Conservation (phyloP, 2,888 invertebrate species). For the Carpatolechia fugitivella region DNA sequence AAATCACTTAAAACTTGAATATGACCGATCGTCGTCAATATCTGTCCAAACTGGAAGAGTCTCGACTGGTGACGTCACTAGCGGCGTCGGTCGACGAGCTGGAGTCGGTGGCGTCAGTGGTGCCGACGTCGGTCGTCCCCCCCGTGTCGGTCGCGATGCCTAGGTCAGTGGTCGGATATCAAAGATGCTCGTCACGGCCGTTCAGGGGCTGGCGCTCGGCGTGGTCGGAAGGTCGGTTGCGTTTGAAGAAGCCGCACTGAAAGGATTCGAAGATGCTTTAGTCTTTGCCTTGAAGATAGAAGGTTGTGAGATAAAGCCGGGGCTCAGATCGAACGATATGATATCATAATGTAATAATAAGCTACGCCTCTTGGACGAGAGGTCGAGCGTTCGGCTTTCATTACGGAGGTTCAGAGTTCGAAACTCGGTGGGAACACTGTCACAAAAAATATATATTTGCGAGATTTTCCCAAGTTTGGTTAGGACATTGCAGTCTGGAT, state of each 20-base stretch:
- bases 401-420: too few relatives aligned
- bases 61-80: slow-evolving; percentile 70
- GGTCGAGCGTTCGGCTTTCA: too few relatives aligned
- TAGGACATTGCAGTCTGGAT: too few relatives aligned
- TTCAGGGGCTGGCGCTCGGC: slow-evolving; percentile 92
- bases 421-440: too few relatives aligned
- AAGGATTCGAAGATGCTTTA: slow-evolving; percentile 15
- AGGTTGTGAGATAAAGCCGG: too few relatives aligned
- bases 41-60: slow-evolving; percentile 65
- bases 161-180: slow-evolving; percentile 67
- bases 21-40: slow-evolving; percentile 44
- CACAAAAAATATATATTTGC: too few relatives aligned
- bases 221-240: slow-evolving; percentile 90
- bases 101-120: slow-evolving; percentile 35
- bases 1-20: neutral
- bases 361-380: too few relatives aligned
- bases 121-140: slow-evolving; percentile 47
- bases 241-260: slow-evolving; percentile 95
- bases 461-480: too few relatives aligned
- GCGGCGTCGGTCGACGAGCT: slow-evolving; percentile 65
- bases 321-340: too few relatives aligned
- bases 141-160: slow-evolving; percentile 52
- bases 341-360: too few relatives aligned
- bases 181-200: slow-evolving; percentile 88
- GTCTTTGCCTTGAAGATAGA: too few relatives aligned